phyloP scores from a whole-genome alignment of 2,797 vertebrate genomes.

The Pitangus sulphuratus region DNA sequence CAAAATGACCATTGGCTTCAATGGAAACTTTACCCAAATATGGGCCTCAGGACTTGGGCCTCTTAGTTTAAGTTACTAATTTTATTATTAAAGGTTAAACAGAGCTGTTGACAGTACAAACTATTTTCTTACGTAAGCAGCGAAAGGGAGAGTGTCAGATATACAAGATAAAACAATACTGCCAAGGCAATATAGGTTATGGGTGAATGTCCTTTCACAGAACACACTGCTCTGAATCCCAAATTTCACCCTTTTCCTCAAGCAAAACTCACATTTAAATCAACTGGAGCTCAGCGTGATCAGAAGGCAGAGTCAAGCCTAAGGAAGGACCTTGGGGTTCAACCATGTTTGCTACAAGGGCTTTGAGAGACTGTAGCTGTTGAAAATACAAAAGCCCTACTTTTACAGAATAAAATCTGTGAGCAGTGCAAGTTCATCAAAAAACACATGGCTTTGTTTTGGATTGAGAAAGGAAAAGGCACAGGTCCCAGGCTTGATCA shows the following conservation, averaged over 20 bases:
- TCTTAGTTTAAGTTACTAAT: constrained; percentile 51
- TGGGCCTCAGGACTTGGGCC: constrained; percentile 25
- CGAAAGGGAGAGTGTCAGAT: constrained; percentile 48
- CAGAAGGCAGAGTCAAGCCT: neutral
- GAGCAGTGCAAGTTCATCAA: neutral
- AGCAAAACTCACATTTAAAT: neutral
- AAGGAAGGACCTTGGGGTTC: neutral
- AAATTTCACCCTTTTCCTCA: neutral
- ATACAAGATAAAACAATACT: constrained; percentile 57
- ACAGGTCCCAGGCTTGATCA: neutral
- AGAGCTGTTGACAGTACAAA: constrained; percentile 69
- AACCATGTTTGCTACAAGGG: neutral
- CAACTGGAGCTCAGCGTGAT: neutral
- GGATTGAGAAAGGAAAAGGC: neutral
- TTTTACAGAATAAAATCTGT: neutral
- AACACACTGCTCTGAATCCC: constrained; percentile 16
- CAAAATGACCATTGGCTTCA: neutral
- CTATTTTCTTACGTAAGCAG: constrained; percentile 61
- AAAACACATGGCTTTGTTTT: neutral
- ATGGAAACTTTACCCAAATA: constrained; percentile 38
- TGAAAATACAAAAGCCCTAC: neutral
- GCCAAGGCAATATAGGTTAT: constrained; percentile 50
- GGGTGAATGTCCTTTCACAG: constrained; percentile 31
- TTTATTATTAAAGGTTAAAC: constrained; percentile 69
- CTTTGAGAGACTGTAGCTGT: neutral